These are phyloP conservation scores for Labrus mixtus DNA, from an alignment of 2,113 vertebrate genomes.

Conservation along the genomic window DNA sequence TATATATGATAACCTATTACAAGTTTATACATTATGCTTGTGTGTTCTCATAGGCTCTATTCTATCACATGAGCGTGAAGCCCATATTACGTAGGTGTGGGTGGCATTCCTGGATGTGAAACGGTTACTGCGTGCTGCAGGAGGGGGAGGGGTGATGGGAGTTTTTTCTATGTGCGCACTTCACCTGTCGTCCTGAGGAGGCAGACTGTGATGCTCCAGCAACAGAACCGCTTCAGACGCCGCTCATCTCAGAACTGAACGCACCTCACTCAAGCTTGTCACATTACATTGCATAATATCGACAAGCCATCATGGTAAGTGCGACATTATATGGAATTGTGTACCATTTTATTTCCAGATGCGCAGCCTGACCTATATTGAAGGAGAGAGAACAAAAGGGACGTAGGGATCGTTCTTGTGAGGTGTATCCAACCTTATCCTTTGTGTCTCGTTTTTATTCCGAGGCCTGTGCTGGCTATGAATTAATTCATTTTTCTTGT, in stretches of 20 bases:
- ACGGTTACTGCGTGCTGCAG: conserved; percentile 1
- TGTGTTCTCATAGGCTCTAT: too few species aligned
- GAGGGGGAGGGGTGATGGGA: neutral
- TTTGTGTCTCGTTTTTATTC: neutral
- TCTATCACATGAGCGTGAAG: too few species aligned
- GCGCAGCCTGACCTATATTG: too few species aligned
- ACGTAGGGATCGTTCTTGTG: neutral
- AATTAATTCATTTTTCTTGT: neutral
- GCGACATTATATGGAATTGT: neutral
- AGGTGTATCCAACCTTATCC: neutral
- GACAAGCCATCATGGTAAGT: conserved; percentile 67
- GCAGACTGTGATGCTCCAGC: conserved; percentile 21
- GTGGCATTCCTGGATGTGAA: neutral
- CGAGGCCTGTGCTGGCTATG: neutral
- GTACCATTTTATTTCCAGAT: neutral
- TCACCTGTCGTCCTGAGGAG: conserved; percentile 28
- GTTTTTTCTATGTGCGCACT: conserved; percentile 19
- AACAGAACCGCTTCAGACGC: conserved; percentile 32
- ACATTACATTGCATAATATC: conserved; percentile 61
- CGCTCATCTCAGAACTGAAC: conserved; percentile 17
- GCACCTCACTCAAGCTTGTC: conserved; percentile 34
- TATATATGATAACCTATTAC: too few species aligned
- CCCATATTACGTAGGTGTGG: too few species aligned
- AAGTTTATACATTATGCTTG: too few species aligned
- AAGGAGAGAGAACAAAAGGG: neutral